Base-by-base conservation (phyloP, 1,140 invertebrate genomes). In the Schmidtea mediterranea region DNA sequence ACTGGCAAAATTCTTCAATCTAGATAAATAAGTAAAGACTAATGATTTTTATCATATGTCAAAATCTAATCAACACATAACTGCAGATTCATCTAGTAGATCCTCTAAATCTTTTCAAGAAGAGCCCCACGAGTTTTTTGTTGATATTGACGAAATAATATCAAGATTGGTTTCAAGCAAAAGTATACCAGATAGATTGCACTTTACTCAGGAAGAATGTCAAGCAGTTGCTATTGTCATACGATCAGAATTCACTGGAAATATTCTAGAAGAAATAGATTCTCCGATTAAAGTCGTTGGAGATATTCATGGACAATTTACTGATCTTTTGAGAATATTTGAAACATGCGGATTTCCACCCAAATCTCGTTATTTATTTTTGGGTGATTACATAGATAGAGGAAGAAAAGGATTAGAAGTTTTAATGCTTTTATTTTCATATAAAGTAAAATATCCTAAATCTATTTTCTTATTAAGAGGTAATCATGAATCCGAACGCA, bases 401-500 rank as follows among this genome's bases (percentile, higher is more conserved):
- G 90, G 90, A 43, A 97, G 95, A 69, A 97, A 97, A 72, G 94
- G 86, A 51, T 89, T 98, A 43, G 90, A 98, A 74, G 97, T 89
- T 48, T 87, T 98, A 55, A 89, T 86, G 56, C 73, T 97, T 60
- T 74, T 98, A 60, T 90, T 98, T 58, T 82, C 86, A 46, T 72
- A 97, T 36, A 98, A 98, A 80, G 84, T 92, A 38, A 75, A 89
- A 54, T 97, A 87, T 69, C 78, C 82, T 59, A 87, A 97, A 67
- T 82, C 90, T 76, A 95, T 98, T 72, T 97, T 90, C 53, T 95
- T 97, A 65, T 71, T 97, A 52, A 74, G 92, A 63, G 92, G 90
- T 49, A 98, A 98, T 66, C 92, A 98, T 66, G 92, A 98, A 67
- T 94, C 86, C 46, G 75, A 90, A 61, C 90, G 97, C 73, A 98